Percentiles rank a stretch among this genome's conserved stretches.
Conservation (phyloP, 2,113 vertebrate species). For the Larimichthys crocea region DNA sequence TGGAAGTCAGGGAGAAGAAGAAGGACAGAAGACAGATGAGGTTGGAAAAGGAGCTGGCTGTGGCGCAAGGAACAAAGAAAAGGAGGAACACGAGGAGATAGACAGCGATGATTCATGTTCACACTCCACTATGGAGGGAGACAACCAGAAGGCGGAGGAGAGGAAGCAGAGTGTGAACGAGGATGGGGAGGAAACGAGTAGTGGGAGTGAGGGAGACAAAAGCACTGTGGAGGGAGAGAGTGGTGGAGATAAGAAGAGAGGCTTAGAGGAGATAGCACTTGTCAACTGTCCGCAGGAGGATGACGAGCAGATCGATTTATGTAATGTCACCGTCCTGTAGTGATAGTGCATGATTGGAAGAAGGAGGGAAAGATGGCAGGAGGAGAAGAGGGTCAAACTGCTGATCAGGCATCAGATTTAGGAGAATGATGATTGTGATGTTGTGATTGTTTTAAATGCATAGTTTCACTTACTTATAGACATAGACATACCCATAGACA, state of each 20-base stretch:
- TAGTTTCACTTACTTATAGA: background rate
- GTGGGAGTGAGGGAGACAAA: background rate
- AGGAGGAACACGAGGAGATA: background rate
- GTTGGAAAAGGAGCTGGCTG: background rate
- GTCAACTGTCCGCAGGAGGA: background rate
- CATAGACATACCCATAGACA: background rate
- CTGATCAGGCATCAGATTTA: background rate
- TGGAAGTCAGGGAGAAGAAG: background rate
- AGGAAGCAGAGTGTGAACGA: background rate
- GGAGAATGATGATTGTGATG: background rate
- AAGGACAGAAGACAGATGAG: background rate
- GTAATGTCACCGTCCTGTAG: background rate
- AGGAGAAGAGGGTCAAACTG: background rate
- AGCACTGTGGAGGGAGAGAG: background rate
- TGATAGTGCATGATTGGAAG: background rate
- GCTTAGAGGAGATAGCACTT: background rate
- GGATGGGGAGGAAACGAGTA: background rate
- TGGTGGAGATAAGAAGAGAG: background rate
- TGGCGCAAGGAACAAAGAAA: background rate
- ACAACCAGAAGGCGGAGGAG: background rate
- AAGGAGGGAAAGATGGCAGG: background rate
- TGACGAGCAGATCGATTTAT: background rate
- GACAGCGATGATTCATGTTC: background rate
- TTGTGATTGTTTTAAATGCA: background rate
- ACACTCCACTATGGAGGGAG: background rate